phyloP scores from a whole-genome alignment of 2,113 vertebrate genomes.

The Tragelaphus imberbis region DNA sequence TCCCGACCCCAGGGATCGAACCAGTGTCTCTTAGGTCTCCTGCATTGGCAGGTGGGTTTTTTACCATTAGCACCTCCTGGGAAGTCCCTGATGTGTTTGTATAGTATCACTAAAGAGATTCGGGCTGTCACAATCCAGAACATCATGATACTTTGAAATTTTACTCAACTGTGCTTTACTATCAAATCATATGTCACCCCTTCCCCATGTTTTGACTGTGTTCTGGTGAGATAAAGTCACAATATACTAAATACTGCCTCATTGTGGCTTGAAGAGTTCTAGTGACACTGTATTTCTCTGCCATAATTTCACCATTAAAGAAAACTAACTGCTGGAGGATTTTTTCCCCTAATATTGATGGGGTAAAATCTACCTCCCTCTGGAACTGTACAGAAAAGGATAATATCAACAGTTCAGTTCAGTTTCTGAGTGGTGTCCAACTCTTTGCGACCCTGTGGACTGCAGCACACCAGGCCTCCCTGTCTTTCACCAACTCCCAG shows the following conservation, averaged over 20 bases:
- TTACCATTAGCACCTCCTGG: not conserved
- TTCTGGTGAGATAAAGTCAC: not conserved
- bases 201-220: not conserved
- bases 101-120: not conserved
- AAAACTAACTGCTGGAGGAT: not conserved
- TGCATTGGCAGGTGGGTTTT: not conserved
- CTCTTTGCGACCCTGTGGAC: not conserved
- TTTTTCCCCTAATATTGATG: not conserved
- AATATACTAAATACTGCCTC: not conserved
- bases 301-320: not conserved
- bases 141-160: not conserved
- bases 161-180: not conserved
- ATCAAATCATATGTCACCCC: not conserved
- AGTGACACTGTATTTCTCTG: not conserved
- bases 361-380: not conserved
- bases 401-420: not conserved
- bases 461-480: not conserved
- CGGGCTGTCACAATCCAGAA: not conserved
- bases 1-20: not conserved
- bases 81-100: not conserved
- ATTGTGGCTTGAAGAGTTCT: not conserved
- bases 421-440: rapidly evolving
- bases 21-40: not conserved
- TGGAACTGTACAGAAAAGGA: not conserved
- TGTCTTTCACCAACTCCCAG: not conserved